A percentile compares a stretch with the other conserved stretches of the same genome.
Evolutionary conservation across 2,888 invertebrate genomes (phyloP).

Genomic region (Cyclophora punctaria): DNA sequence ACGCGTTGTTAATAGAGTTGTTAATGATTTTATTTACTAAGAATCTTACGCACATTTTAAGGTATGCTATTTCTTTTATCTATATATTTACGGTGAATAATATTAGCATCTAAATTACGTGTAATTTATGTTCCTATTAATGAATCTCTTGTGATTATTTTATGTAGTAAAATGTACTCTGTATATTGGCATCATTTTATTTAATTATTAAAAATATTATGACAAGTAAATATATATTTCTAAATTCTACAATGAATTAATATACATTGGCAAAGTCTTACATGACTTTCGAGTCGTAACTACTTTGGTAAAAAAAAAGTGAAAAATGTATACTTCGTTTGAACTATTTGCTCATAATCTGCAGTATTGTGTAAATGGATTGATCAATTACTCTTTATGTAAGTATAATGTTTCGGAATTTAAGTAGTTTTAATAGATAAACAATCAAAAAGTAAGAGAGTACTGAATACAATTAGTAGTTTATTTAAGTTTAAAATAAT

Average conservation of each 20-base stretch:
- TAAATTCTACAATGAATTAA: too few relatives aligned
- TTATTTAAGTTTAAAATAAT: slow-evolving; percentile 42
- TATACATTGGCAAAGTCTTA: too few relatives aligned
- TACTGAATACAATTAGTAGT: slow-evolving; percentile 64
- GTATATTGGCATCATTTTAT: slow-evolving; percentile 7
- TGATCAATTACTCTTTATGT: slow-evolving; percentile 49
- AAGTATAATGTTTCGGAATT: slow-evolving; percentile 37
- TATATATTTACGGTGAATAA: slow-evolving; percentile 24
- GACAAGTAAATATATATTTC: too few relatives aligned
- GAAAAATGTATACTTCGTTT: slow-evolving; percentile 20
- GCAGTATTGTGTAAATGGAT: slow-evolving; percentile 57
- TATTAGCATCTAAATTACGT: slow-evolving; percentile 11
- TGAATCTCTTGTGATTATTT: slow-evolving; percentile 43
- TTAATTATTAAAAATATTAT: not conserved
- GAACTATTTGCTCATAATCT: slow-evolving; percentile 46
- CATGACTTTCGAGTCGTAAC: too few relatives aligned
- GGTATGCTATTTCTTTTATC: slow-evolving; percentile 26
- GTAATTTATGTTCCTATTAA: slow-evolving; percentile 40
- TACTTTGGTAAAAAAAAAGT: too few relatives aligned
- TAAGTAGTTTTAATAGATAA: slow-evolving; percentile 22
- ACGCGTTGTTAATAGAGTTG: slow-evolving; percentile 40
- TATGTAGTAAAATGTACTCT: not conserved
- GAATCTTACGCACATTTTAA: slow-evolving; percentile 19
- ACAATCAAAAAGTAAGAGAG: slow-evolving; percentile 37
- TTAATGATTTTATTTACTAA: slow-evolving; percentile 27